These are phyloP conservation scores for Onchidella celtica DNA, from an alignment of 2,888 invertebrate species.

Conservation along the genomic window DNA sequence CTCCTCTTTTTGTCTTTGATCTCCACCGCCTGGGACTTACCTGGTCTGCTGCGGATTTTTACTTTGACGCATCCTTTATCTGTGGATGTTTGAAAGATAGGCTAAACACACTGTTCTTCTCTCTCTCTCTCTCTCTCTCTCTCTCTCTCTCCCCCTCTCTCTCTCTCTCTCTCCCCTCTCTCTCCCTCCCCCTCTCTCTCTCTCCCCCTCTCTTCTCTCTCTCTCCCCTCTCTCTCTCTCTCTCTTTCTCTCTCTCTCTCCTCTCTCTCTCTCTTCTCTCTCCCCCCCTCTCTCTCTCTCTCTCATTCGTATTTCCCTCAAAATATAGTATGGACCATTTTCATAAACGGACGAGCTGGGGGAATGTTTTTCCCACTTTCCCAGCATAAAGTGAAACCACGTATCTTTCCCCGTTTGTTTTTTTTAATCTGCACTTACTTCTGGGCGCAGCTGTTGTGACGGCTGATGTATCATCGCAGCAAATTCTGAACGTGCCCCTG, in stretches of 20 bases:
- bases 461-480: neutral
- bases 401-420: too few relatives aligned
- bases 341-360: too few relatives aligned
- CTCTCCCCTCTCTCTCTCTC: neutral
- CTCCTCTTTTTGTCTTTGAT: neutral
- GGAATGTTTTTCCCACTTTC: too few relatives aligned
- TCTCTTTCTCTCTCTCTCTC: neutral
- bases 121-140: neutral
- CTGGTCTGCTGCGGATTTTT: neutral
- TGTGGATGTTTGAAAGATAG: neutral
- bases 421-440: too few relatives aligned
- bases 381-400: too few relatives aligned
- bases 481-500: neutral
- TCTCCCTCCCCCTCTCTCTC: neutral
- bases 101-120: neutral
- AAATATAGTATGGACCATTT: neutral
- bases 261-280: neutral
- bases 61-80: neutral
- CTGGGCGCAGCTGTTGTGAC: too few relatives aligned
- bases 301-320: neutral
- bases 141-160: conserved; percentile 2
- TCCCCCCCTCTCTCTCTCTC: neutral
- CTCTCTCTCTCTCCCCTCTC: neutral
- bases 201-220: neutral
- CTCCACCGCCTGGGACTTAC: neutral